Percentiles rank a stretch among this genome's conserved stretches.
Conservation (phyloP, 2,888 invertebrate species). For the Phyllotreta striolata region DNA sequence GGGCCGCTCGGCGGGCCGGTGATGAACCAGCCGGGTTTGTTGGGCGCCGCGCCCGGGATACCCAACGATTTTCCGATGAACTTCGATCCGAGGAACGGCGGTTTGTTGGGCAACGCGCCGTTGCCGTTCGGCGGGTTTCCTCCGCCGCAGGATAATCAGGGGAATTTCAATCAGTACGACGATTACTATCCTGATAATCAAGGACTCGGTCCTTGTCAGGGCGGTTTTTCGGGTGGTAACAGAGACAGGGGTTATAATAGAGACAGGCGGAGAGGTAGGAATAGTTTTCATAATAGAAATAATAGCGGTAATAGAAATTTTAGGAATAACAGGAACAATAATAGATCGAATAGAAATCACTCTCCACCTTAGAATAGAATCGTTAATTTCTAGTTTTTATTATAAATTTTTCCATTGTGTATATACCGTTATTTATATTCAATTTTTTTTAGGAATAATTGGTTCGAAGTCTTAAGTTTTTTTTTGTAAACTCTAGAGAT, state of each 20-base stretch:
- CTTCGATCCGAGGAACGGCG: conserved; percentile 58
- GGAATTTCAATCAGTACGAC: conserved; percentile 60
- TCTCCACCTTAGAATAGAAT: conserved; percentile 51
- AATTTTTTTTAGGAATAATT: neutral
- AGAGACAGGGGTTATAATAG: conserved; percentile 53
- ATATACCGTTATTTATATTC: conserved; percentile 26
- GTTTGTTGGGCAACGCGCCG: conserved; percentile 53
- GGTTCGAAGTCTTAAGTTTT: too few species aligned
- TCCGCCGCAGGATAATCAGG: conserved; percentile 60
- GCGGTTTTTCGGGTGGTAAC: conserved; percentile 52
- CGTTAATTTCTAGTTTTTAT: conserved; percentile 7
- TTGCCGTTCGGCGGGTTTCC: conserved; percentile 39
- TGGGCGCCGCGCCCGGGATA: conserved; percentile 64
- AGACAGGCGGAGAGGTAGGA: conserved; percentile 45
- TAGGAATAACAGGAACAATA: conserved; percentile 51
- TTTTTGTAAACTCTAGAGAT: too few species aligned
- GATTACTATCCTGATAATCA: conserved; percentile 59
- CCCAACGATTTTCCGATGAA: conserved; percentile 57
- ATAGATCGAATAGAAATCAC: conserved; percentile 54
- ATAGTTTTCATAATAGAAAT: conserved; percentile 44
- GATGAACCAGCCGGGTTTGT: conserved; percentile 64
- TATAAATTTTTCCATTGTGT: conserved; percentile 33
- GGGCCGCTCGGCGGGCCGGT: conserved; percentile 58
- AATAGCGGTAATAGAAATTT: conserved; percentile 49
- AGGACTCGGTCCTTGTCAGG: conserved; percentile 39